phyloP scores from a whole-genome alignment of 2,797 vertebrate species.

The Vipera ursinii region DNA sequence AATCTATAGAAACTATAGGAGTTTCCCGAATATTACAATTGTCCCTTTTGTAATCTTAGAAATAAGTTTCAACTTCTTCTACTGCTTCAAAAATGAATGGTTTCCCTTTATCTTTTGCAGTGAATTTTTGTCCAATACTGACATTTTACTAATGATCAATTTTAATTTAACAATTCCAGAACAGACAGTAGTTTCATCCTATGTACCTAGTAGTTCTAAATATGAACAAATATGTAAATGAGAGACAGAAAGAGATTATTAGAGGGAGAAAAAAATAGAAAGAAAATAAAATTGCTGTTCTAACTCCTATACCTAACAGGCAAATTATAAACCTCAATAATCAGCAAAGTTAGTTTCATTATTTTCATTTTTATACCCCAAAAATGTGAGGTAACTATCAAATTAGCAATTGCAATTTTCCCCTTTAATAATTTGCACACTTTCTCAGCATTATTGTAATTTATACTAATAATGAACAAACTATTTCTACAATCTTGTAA shows the following conservation, averaged over 20 bases:
- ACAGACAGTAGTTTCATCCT: not conserved
- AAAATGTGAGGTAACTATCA: not conserved
- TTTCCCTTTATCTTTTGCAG: not conserved
- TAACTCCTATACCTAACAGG: not conserved
- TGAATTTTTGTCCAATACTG: not conserved
- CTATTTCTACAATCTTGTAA: not conserved
- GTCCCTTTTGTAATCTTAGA: not conserved
- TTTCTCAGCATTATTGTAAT: not conserved
- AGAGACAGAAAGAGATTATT: not conserved
- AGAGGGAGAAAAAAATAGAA: not conserved
- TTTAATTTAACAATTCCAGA: not conserved
- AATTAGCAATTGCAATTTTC: not conserved
- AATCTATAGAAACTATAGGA: not conserved
- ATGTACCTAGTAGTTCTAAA: not conserved
- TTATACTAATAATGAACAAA: not conserved
- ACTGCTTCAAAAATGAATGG: not conserved
- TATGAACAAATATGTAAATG: not conserved
- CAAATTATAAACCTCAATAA: not conserved
- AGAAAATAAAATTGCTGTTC: constrained; percentile 1
- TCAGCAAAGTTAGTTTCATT: not conserved
- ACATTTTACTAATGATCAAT: not conserved
- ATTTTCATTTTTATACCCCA: not conserved
- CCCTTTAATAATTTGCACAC: not conserved
- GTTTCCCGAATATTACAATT: not conserved
- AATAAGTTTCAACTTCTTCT: not conserved